Base-by-base conservation (phyloP, 2,113 vertebrate genomes). In the Hylia prasina region DNA sequence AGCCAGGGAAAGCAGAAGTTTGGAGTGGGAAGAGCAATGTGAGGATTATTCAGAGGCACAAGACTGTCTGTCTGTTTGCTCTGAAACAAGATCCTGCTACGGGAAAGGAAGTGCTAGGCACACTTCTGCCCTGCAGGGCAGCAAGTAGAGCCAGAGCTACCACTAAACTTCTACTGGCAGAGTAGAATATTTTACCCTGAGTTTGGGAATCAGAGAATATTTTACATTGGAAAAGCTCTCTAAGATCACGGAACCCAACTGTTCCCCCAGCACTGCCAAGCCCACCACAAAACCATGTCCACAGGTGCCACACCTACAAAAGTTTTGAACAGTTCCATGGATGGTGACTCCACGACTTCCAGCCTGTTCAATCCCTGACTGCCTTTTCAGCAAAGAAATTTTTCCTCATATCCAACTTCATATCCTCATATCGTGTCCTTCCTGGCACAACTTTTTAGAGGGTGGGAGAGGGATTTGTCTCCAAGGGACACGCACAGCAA, bases 11-110 rank as follows among this genome's bases (percentile, higher is more conserved):
- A 95, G 77, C 51, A 83, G 90, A 96, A 94, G 64, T 76, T 47
- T 61, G 35, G 53, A 65, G 45, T 0, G 3, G 65, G 70, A 96
- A 93, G 42, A 90, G 75, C 45, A 77, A 50, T 0, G 2, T 10
- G n/a, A 77, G 86, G 54, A 77, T 93, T 93, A 93, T 90, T 94
- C 91, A 94, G 91, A 73, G 27, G 75, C 90, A 93, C 73, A 63
- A 85, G 92, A 63, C 2, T 82, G 0, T 0, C 40, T 57, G 65
- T 9, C 50, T 33, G 20, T n/a, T 80, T 48, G 33, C 71, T 84
- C 45, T 27, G 45, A 65, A 90, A 90, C n/a, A 45, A 84, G 61
- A 56, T 20, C 33, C 35, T 70, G 72, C 13, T 5, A 39, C 0
- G 19, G 39, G 42, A 86, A 54, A 82, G 22, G 76, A 76, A 82